These are phyloP conservation scores for Ceratothoa steindachneri DNA, from an alignment of 2,888 invertebrate genomes.

Conservation along the genomic window DNA sequence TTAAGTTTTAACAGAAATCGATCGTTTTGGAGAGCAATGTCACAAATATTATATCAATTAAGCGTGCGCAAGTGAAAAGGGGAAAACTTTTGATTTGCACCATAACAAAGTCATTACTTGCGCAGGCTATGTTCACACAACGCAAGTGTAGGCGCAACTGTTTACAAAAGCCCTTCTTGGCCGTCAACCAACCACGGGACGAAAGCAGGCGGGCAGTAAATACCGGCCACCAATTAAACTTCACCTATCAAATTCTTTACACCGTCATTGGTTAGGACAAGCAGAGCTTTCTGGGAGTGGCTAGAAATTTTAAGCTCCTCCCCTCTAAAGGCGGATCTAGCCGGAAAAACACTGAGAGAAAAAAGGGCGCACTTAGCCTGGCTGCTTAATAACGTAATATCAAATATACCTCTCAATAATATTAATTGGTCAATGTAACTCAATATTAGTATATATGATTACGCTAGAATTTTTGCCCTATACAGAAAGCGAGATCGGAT, in stretches of 20 bases:
- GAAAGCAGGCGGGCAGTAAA: slow-evolving; percentile 2
- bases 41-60: neutral
- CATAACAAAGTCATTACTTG: neutral
- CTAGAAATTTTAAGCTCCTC: neutral
- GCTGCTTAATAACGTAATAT: neutral
- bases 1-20: too few species aligned
- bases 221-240: neutral
- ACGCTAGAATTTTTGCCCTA: neutral
- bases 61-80: neutral
- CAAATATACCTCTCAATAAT: slow-evolving; percentile 2
- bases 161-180: neutral
- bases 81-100: neutral
- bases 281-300: too few species aligned
- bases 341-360: neutral
- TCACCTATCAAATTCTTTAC: neutral
- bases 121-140: neutral
- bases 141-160: slow-evolving; percentile 8
- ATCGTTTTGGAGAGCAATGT: neutral
- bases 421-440: slow-evolving; percentile 10
- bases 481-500: neutral
- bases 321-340: neutral
- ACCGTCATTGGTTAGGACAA: neutral
- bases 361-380: neutral
- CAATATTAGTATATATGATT: neutral
- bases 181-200: slow-evolving; percentile 1